Base-by-base conservation (phyloP, 2,113 vertebrate species). In the Alectura lathami region DNA sequence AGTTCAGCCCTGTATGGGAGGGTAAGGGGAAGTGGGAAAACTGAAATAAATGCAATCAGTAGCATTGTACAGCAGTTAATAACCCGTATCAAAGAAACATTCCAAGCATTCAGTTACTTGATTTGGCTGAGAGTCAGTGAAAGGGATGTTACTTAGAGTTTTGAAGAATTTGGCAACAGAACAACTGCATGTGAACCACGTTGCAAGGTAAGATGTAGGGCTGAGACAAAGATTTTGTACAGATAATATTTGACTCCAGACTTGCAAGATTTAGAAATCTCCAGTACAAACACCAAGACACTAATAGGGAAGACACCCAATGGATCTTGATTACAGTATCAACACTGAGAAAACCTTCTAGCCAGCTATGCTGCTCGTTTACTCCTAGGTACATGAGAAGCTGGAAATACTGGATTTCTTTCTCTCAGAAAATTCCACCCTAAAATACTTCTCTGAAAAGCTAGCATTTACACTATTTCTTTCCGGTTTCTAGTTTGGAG, bases 141-240 rank as follows among this genome's bases (percentile, higher is more conserved):
- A 96, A 95, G 48, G 81, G 93, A 96, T 86, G 91, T 94, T 97
- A 95, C 85, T 95, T 56, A 66, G 83, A 54, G 64, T 96, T 95
- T 86, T 95, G 94, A 95, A 96, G 70, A 94, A 96, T 94, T 97
- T 98, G 97, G 96, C 97, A 98, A 64, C 38, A 72, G 64, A 92
- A 88, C 94, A 97, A 74, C 85, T 42, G 64, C 79, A 86, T 42
- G 59, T 80, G 95, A 94, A 79, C 68, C 69, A 93, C 98, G 94
- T 97, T 96, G 95, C 97, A 97, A 97, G 95, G 95, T 86, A 95
- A 95, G 97, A 98, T 96, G 69, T 91, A 93, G 84, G 68, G 81
- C 89, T 78, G 80, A 97, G 94, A 97, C 96, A 97, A 97, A 97
- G 94, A 95, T 97, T 97, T 98, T 90, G 95, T 96, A 85, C 89